These are phyloP conservation scores for Cheirogaleus medius DNA, from an alignment of 2,113 vertebrate species.

Conservation along the genomic window DNA sequence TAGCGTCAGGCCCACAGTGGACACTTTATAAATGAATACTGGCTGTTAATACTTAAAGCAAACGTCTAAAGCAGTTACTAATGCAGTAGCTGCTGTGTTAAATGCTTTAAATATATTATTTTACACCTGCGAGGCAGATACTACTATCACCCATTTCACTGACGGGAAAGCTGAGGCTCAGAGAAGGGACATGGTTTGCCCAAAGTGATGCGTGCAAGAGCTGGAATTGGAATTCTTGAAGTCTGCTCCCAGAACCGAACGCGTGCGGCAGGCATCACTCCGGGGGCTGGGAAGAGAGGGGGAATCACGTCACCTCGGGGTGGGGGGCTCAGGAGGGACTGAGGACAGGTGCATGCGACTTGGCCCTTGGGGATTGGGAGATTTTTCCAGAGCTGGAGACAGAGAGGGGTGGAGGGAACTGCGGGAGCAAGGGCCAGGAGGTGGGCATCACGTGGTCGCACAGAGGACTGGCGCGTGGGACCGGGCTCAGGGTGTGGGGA, in stretches of 20 bases:
- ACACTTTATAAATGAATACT: background rate
- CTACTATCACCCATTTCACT: background rate
- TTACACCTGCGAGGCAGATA: background rate
- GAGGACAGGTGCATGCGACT: background rate
- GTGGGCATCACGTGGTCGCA: background rate
- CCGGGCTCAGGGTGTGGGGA: background rate
- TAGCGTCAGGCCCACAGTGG: background rate
- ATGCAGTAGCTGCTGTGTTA: rapidly evolving
- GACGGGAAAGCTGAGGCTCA: background rate
- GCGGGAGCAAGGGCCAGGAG: background rate
- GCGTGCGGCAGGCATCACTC: background rate
- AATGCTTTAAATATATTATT: background rate
- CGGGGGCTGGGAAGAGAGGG: background rate
- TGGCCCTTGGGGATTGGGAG: background rate
- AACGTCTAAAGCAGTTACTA: rapidly evolving
- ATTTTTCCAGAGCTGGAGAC: background rate
- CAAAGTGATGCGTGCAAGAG: background rate
- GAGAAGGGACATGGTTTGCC: background rate
- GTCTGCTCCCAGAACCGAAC: background rate
- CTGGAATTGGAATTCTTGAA: background rate
- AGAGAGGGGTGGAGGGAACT: background rate
- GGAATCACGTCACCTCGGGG: rapidly evolving
- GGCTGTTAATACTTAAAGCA: background rate
- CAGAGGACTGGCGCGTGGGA: background rate
- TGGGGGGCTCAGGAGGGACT: background rate